Evolutionary conservation across 64 coral and sea anemone genomes (phyloP).

Genomic region (Platygyra sinensis): DNA sequence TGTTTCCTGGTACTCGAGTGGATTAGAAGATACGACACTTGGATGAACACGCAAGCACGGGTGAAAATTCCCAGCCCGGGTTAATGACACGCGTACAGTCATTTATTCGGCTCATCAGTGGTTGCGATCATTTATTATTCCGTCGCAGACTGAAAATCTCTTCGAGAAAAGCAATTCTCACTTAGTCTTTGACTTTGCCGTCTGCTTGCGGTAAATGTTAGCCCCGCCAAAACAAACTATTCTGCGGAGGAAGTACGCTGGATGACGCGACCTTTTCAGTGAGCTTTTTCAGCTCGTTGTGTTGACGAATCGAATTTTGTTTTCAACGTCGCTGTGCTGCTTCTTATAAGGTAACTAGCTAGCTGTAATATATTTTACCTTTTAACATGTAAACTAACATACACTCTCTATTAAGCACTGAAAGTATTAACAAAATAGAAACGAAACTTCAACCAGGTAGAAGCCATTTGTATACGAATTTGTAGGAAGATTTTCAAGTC

Average conservation of each 20-base stretch:
- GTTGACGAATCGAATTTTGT: neutral
- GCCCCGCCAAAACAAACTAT: conserved; percentile 9
- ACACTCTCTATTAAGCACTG: neutral
- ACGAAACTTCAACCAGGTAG: too few species aligned
- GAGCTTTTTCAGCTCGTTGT: neutral
- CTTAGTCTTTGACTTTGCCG: neutral
- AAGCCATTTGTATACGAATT: too few species aligned
- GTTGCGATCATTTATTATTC: too few species aligned
- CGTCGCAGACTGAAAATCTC: neutral
- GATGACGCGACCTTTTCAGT: neutral
- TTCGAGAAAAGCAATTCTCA: neutral
- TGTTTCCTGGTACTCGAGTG: conserved; percentile 2
- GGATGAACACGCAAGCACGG: neutral
- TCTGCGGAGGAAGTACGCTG: neutral
- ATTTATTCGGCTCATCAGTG: neutral
- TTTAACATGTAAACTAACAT: neutral
- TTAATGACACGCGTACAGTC: too few species aligned
- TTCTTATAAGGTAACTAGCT: neutral
- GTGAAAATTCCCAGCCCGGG: too few species aligned
- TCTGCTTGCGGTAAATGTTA: neutral
- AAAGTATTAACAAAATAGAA: neutral
- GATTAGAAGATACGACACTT: neutral
- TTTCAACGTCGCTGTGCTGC: neutral
- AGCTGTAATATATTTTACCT: neutral
- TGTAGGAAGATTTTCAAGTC: too few species aligned